Base-by-base conservation (phyloP, 2,888 invertebrate species). In the Tanaodytes sp. region DNA sequence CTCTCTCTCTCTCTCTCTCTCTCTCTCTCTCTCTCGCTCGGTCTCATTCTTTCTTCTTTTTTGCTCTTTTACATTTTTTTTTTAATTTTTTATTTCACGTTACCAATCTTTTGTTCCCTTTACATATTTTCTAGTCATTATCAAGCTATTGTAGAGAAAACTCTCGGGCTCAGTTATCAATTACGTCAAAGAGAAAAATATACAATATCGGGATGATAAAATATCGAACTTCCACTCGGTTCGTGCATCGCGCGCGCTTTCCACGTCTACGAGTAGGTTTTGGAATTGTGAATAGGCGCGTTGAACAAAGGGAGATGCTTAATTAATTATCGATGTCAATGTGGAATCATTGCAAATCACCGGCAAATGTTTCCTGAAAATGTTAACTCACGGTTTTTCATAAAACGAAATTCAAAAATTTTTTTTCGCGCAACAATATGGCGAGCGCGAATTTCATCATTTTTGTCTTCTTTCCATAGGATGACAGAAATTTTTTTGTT, bases 101-200 rank as follows among this genome's bases (percentile, higher is more conserved):
- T 59, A 48, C 18, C 66, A 52, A 58, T 59, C 65, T 59, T 59
- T 66, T 66, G 59, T 61, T 66, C 59, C 36, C 52, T 58, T 59
- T 55, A 58, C 59, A 59, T 66, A n/a, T 66, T 66, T 66, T 66
- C 65, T 66, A 66, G 65, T 65, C 65, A 65, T 65, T 65, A 65
- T 65, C 64, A 58, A 65, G 58, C 58, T 16, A 65, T 58, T 65
- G 45, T 52, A 16, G 49, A 52, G 46, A 46, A 65, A 58, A 55
- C 65, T 65, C 58, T 65, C 65, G 58, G 58, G 65, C 65, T 65
- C 65, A 65, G 65, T 65, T 65, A 65, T 65, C 65, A 58, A 65
- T 65, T 65, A 65, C 58, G 58, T 65, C 65, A 65, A 58, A 65
- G 58, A 58, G 59, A 59, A 66, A 59, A 59, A 43, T 66, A 66